Percentiles rank a stretch among this genome's conserved stretches.
Conservation (phyloP, 2,888 invertebrate species). For the Xestia sexstrigata region DNA sequence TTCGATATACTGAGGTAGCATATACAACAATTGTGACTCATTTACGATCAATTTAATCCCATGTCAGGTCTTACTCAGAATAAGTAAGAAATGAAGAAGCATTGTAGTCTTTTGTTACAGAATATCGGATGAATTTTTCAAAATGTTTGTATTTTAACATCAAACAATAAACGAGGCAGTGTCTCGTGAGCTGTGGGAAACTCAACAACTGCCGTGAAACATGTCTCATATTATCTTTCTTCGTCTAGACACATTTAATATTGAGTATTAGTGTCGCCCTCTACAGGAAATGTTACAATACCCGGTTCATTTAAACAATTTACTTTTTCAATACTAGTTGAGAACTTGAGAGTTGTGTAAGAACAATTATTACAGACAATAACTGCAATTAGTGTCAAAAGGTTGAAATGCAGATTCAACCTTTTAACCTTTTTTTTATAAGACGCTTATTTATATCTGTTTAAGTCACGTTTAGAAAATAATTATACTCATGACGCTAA, state of each 20-base stretch:
- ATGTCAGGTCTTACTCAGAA: slow-evolving; percentile 11
- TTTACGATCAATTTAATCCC: slow-evolving; percentile 4
- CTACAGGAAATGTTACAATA: slow-evolving; percentile 44
- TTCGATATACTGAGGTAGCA: slow-evolving; percentile 32
- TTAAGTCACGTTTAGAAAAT: not conserved
- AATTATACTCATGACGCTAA: slow-evolving; percentile 6
- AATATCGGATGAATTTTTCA: slow-evolving; percentile 55
- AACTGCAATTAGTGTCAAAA: slow-evolving; percentile 24
- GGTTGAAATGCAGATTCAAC: slow-evolving; percentile 13
- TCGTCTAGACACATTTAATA: slow-evolving; percentile 77
- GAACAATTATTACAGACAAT: slow-evolving; percentile 27
- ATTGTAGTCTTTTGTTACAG: slow-evolving; percentile 29
- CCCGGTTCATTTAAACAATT: slow-evolving; percentile 16
- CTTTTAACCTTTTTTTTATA: too few species aligned
- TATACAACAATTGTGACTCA: slow-evolving; percentile 19
- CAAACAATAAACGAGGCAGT: slow-evolving; percentile 57
- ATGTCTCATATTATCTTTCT: slow-evolving; percentile 71
- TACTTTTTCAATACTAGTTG: slow-evolving; percentile 15
- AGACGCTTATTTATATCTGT: not conserved
- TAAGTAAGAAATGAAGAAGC: slow-evolving; percentile 24
- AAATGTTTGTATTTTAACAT: slow-evolving; percentile 60
- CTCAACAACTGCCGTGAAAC: slow-evolving; percentile 75
- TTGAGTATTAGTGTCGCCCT: slow-evolving; percentile 54
- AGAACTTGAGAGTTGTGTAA: slow-evolving; percentile 15
- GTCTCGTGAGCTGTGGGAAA: slow-evolving; percentile 75